phyloP scores from a whole-genome alignment of 2,888 invertebrate genomes.

The Torymus texanus region DNA sequence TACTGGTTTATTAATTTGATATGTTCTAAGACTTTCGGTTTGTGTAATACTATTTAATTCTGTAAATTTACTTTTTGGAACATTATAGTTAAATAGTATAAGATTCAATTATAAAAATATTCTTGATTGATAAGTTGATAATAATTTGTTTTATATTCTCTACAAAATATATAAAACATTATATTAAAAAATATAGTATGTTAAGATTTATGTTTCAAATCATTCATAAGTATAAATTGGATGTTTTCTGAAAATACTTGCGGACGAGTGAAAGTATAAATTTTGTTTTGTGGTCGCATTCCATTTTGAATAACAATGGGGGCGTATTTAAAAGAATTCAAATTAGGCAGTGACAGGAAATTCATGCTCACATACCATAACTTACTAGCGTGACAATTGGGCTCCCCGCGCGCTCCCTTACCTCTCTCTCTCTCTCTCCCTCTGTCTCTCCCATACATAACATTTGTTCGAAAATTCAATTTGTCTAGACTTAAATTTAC shows the following conservation, averaged over 20 bases:
- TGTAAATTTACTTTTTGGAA: no score
- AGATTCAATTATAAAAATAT: no score
- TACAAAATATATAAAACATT: no score
- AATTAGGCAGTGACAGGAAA: constrained; percentile 53
- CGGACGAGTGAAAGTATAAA: constrained; percentile 42
- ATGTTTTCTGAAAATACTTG: background rate
- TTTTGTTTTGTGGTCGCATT: constrained; percentile 32
- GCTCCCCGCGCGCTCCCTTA: constrained; percentile 26
- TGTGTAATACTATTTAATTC: no score
- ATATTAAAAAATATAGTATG: no score
- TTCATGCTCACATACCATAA: constrained; percentile 54
- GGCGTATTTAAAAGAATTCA: constrained; percentile 49
- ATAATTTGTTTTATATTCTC: no score
- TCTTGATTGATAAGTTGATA: no score
- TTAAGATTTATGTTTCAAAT: no score
- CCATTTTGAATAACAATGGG: constrained; percentile 47
- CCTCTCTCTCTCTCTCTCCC: background rate
- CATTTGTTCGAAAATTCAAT: constrained; percentile 53
- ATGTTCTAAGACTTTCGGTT: no score
- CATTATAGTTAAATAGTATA: no score
- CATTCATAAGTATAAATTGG: no score
- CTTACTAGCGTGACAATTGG: constrained; percentile 45
- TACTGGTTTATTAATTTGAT: no score
- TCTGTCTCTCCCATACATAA: background rate
- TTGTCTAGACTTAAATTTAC: constrained; percentile 49